A percentile compares a stretch with the other conserved stretches of the same genome.
Evolutionary conservation across 2,113 vertebrate genomes (phyloP).

Genomic region (Meles meles): DNA sequence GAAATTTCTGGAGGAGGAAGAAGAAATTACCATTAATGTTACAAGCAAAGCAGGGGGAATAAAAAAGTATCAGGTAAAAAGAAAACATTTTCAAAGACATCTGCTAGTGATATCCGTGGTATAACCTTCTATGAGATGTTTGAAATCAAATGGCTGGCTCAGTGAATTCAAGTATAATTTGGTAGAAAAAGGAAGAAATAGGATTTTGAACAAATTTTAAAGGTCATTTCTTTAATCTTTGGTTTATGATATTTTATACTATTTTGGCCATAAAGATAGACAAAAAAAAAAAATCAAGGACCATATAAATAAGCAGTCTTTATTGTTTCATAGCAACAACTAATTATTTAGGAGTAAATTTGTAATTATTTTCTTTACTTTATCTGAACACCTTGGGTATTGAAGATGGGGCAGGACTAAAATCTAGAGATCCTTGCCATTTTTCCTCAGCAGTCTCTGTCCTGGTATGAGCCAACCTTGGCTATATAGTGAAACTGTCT

Average conservation of each 20-base stretch:
- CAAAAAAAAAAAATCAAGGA: background rate
- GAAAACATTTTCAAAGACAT: background rate
- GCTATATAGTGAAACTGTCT: background rate
- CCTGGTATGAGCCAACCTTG: background rate
- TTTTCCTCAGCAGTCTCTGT: background rate
- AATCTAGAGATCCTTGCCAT: background rate
- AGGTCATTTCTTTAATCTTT: background rate
- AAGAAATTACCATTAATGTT: slow-evolving; percentile 90
- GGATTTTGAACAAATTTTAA: background rate
- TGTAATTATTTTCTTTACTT: background rate
- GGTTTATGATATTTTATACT: background rate
- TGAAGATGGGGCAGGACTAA: background rate
- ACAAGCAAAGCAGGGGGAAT: slow-evolving; percentile 90
- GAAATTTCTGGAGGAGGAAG: slow-evolving; percentile 95
- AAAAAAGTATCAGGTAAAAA: slow-evolving; percentile 86
- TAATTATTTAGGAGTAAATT: background rate
- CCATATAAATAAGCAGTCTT: background rate
- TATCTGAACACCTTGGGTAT: background rate
- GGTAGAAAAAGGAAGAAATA: background rate
- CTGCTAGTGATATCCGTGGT: background rate
- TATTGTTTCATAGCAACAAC: background rate
- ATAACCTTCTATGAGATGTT: background rate
- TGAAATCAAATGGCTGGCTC: background rate
- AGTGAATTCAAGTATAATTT: background rate
- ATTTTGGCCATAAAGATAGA: background rate